Base-by-base conservation (phyloP, 2,113 vertebrate genomes). In the Chinchilla lanigera region DNA sequence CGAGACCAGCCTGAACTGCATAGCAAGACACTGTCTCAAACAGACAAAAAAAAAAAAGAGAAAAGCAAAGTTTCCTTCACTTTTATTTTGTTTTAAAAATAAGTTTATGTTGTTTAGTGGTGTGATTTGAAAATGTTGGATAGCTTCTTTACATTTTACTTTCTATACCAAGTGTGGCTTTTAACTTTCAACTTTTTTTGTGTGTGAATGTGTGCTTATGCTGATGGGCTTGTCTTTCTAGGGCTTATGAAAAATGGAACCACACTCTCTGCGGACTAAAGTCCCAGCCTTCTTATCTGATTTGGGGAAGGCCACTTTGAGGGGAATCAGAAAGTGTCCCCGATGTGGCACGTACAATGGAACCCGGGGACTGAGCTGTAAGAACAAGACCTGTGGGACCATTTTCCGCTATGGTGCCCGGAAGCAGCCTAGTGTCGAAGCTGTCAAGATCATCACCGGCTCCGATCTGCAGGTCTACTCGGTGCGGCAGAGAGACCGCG, bases 331-430 rank as follows among this genome's bases (percentile, higher is more conserved):
- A 69, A 99, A 98, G 80, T 99, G 99, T 90, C 99, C 99, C 0
- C 99, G 98, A 80, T 99, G 99, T 0, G 99, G 99, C 84, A 98
- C 99, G 5, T 99, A 99, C 98, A 99, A 99, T 0, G 99, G 99
- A 96, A 99, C 99, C 24, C 99, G 99, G 0, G 99, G 99, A 3
- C 98, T 99, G 65, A 99, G 99, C 98, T 99, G 99, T 98, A 99
- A 99, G 98, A 99, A 99, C 98, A 99, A 99, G 97, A 99, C 97
- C 0, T 99, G 99, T 0, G 99, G 99, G 3, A 98, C 99, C 0
- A 98, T 99, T 28, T 99, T 99, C 97, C 98, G 99, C 2, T 98
- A 98, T 0, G 99, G 99, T 4, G 35, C 98, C 0, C 97, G 98
- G 60, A 98, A 98, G n/a, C 98, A 98, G 44, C 98, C 98, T 0